Base-by-base conservation (phyloP, 2,797 vertebrate genomes). In the Centroberyx gerrardi region DNA sequence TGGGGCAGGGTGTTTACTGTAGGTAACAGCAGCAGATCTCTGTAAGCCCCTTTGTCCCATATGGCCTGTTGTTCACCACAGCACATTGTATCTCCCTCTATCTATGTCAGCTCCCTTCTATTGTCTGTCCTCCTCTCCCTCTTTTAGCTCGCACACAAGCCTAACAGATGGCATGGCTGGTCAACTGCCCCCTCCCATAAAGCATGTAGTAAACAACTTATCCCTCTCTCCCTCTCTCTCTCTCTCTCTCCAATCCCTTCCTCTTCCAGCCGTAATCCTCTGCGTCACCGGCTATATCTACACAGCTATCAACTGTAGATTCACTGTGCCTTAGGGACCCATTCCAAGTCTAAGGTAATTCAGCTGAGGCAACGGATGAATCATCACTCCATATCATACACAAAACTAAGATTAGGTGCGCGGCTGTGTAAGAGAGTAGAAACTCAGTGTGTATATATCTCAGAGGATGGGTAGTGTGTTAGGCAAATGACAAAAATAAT, bases 141-240 rank as follows among this genome's bases (percentile, higher is more conserved):
- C 44, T 78, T 78, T 89, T 65, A 81, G 89, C 65, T 77, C 64
- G 42, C 54, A 62, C 18, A 74, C 62, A 56, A 69, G 61, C 55
- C 54, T n/a, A 84, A 78, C 93, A 94, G 93, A 94, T 94, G 93
- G 91, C 80, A 17, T 6, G 52, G 67, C 77, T 76, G 68, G 62
- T 71, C 52, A 54, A 74, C 76, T 82, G 75, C 81, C 84, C 86
- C 84, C 84, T 74, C 89, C 90, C 87, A 84, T 63, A 58, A 85
- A 84, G 74, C 49, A 33, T 17, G 54, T 55, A 85, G 88, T 91
- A 93, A 92, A 93, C 91, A 93, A 87, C 90, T 87, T 84, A 88
- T 76, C 82, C 68, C 73, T 73, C 72, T 56, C 31, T 60, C 64
- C 48, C 65, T 71, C 62, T 52, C 65, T 79, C 3, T 10, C 62